Base-by-base conservation (phyloP, 1,140 invertebrate species). In the Ceratina japonica region DNA sequence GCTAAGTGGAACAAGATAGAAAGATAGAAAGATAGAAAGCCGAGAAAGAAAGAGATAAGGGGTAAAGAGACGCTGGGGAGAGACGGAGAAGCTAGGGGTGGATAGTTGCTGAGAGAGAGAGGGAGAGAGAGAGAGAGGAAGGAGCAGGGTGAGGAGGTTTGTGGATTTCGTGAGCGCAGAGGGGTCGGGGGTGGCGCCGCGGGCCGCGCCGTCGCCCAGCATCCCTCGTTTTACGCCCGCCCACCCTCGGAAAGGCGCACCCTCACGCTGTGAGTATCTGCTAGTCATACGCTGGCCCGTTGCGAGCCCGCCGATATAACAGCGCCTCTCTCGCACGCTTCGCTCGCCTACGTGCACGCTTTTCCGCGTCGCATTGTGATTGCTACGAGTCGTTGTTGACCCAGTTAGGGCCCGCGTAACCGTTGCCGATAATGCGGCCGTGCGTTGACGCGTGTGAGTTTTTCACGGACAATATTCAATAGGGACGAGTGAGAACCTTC, bases 171-270 rank as follows among this genome's bases (percentile, higher is more conserved):
- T 75, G 80, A 79, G 76, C 64, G 82, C 65, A 80, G 79, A 86
- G 86, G 83, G 82, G 87, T 82, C 58, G 76, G 83, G 87, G 90
- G 90, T 90, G 91, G 90, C 91, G 90, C 90, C 90, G 88, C 86
- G 78, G 87, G 88, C 91, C 87, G 91, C 91, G 91, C 91, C 91
- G 91, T 92, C 91, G 91, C 91, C 89, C 91, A 92, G 91, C 91
- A 91, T 92, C 90, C 90, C 87, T 89, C 87, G 89, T 84, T 84
- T 85, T 44, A 87, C 87, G 82, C 79, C 81, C 82, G 79, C 79
- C 81, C 79, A 77, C 79, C 84, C 86, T 81, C 81, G 83, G 79
- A 70, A 87, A 90, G 91, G 91, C 91, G 91, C 91, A 91, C 90
- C 91, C 90, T 90, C 87, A 85, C 75, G 80, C 81, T 84, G 83